Evolutionary conservation across 2,888 invertebrate species (phyloP), one percentile per base, ranked within the genome.

Genomic region (Erebia aethiops): DNA sequence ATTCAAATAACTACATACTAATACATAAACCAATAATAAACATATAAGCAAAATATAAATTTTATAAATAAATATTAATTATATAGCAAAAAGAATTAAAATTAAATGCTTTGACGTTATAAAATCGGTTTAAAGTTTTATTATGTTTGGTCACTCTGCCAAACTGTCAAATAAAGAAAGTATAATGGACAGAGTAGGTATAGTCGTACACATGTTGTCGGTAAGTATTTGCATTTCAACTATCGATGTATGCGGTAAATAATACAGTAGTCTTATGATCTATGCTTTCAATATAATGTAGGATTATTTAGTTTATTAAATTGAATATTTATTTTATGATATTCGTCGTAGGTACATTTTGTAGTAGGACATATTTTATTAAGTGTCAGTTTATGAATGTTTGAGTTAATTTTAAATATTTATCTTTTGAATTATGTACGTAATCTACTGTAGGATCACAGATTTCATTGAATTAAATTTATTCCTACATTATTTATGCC

Each of bases 241-340:
- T 56, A 10, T 18, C 54, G 18, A 41, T 66, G 13, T 18, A 41
- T 11, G 16, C 18, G 16, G 35, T 57, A 46, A 66, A 66, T 66
- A 65, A 65, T 51, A 52, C 16, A 13, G 35, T 64, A 64, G 62
- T 64, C 51, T 54, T 51, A 41, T 41, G 64, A 64, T 51, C 10
- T 63, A 63, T 64, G 54, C 16, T 26, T 41, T 41, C 41, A 52
- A 64, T 35, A 52, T 64, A 16, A 52, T 35, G 52, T 64, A 35
- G 64, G 51, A 64, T 52, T 64, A 64, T 51, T 52, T n/a, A 26
- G 35, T 52, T 52, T 51, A 63, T 64, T 54, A 64, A 64, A 64
- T 64, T 64, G 54, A 54, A 64, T 52, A 54, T 64, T 41, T 14
- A 54, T 64, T 64, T 64, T 64, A 41, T 41, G 64, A 41, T n/a